Evolutionary conservation across 2,888 invertebrate species (phyloP).

Genomic region (Trichogramma dendrolimi): DNA sequence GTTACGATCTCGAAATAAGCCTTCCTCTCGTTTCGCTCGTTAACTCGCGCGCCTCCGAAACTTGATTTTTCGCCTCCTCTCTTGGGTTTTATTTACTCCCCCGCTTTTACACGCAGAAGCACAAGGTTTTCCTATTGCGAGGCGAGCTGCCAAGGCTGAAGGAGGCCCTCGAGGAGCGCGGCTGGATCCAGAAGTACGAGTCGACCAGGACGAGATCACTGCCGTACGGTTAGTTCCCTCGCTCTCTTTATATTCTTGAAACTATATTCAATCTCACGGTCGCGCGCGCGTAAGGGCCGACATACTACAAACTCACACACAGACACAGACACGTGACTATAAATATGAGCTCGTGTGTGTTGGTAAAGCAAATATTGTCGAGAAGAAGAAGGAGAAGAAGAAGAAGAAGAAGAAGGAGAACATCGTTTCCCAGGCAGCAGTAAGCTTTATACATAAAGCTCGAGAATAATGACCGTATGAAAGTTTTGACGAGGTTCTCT

Average conservation of each 20-base stretch:
- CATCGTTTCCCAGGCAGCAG: background rate
- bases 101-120: conserved; percentile 30
- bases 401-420: conserved; percentile 1
- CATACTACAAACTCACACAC: too few species aligned
- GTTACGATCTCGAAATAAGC: too few species aligned
- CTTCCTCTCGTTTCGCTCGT: too few species aligned
- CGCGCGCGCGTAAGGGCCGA: too few species aligned
- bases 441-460: background rate
- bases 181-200: conserved; percentile 48
- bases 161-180: conserved; percentile 41
- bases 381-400: too few species aligned
- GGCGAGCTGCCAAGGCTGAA: conserved; percentile 46
- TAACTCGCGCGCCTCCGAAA: too few species aligned
- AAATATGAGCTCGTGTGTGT: background rate
- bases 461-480: conserved; percentile 17
- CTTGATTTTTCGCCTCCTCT: too few species aligned
- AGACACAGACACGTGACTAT: too few species aligned
- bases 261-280: background rate
- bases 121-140: conserved; percentile 45
- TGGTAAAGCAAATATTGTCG: conserved; percentile 19
- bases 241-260: background rate
- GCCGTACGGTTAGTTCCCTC: conserved; percentile 41
- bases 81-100: too few species aligned
- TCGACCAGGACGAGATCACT: conserved; percentile 41
- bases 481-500: conserved; percentile 18